phyloP scores from a whole-genome alignment of 2,113 vertebrate genomes.

The Phylloscopus trochiloides region DNA sequence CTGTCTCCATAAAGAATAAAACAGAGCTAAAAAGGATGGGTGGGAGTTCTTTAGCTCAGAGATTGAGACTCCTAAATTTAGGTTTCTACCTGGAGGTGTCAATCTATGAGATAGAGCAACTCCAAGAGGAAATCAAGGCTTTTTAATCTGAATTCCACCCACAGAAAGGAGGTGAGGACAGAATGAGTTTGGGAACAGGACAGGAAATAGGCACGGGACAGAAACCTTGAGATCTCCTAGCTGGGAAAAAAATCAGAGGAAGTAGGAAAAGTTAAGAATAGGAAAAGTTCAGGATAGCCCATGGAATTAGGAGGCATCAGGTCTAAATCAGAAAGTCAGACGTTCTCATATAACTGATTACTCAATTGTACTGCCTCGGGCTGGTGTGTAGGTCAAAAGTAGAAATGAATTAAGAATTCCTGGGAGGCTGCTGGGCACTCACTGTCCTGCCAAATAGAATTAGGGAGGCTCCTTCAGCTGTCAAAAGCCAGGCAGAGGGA shows the following conservation, averaged over 20 bases:
- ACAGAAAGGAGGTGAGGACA: background rate
- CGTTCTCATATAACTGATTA: background rate
- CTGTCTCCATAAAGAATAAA: background rate
- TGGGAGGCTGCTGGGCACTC: slow-evolving; percentile 2
- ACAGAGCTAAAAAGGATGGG: background rate
- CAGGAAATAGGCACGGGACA: background rate
- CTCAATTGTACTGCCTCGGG: background rate
- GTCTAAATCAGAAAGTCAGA: background rate
- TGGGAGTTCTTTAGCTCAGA: slow-evolving; percentile 23
- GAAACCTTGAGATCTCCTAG: background rate
- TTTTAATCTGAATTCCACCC: background rate
- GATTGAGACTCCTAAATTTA: slow-evolving; percentile 36
- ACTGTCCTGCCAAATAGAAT: background rate
- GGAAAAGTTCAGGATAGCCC: background rate
- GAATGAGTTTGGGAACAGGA: background rate
- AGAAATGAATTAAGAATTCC: slow-evolving; percentile 21
- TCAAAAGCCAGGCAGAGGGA: background rate
- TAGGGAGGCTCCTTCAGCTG: background rate
- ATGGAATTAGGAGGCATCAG: background rate
- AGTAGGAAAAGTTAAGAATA: background rate
- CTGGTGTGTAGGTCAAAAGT: slow-evolving; percentile 6
- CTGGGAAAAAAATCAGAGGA: background rate
- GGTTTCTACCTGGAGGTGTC: slow-evolving; percentile 42
- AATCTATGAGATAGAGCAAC: background rate
- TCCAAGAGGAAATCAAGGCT: background rate